These are phyloP conservation scores for Chelonia mydas DNA, from an alignment of 2,797 vertebrate species.

Conservation along the genomic window DNA sequence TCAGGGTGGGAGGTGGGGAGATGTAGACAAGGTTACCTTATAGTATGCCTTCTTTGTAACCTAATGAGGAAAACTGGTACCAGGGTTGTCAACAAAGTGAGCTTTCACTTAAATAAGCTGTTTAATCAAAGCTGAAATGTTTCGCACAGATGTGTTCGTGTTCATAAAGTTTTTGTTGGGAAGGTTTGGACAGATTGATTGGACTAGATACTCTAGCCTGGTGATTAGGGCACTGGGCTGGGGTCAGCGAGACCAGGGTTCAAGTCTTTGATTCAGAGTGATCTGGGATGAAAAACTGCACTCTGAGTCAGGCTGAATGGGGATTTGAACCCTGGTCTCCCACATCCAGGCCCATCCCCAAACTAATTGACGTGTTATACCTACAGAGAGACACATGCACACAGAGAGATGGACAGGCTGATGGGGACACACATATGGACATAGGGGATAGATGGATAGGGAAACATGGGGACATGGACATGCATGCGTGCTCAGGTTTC, in stretches of 20 bases:
- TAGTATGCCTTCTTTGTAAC: conserved; percentile 44
- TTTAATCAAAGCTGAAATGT: not conserved
- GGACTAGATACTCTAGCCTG: not conserved
- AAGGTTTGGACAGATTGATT: not conserved
- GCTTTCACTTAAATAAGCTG: conserved; percentile 32
- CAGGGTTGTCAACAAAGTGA: not conserved
- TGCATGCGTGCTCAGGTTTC: not conserved
- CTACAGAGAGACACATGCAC: not conserved
- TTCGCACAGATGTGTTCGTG: not conserved
- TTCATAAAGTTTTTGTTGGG: not conserved
- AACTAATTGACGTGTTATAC: not conserved
- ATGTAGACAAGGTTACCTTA: not conserved
- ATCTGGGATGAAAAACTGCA: not conserved
- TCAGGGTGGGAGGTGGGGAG: not conserved
- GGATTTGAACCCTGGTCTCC: not conserved
- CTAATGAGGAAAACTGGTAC: not conserved
- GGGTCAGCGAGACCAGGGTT: not conserved
- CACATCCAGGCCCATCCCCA: not conserved
- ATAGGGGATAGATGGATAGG: too few species aligned
- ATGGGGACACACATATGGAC: not conserved
- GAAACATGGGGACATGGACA: not conserved
- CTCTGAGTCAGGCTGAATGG: not conserved
- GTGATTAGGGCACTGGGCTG: not conserved
- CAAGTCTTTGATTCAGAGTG: not conserved
- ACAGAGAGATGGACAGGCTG: too few species aligned